Percentiles rank a stretch among this genome's conserved stretches.
Conservation (phyloP, 2,888 invertebrate species). For the Eupeodes luniger region DNA sequence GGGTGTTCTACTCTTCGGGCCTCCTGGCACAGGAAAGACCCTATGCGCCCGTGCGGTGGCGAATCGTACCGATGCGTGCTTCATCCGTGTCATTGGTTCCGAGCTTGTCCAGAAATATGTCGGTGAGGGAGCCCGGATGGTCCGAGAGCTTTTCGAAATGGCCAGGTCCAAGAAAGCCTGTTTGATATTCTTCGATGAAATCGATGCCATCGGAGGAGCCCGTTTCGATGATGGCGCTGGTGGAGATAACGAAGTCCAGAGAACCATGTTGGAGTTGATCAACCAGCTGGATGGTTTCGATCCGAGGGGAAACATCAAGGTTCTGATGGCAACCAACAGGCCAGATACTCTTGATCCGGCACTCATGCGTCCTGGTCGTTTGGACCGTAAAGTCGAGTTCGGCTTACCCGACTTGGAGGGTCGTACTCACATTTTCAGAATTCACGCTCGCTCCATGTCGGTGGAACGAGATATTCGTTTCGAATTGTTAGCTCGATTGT, state of each 20-base stretch:
- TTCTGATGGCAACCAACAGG: constrained; percentile 98
- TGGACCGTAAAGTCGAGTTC: constrained; percentile 99
- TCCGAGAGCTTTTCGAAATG: constrained; percentile 99
- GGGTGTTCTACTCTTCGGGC: constrained; percentile 98
- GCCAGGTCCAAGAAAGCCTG: constrained; percentile 99
- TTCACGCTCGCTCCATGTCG: constrained; percentile 99
- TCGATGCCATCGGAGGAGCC: constrained; percentile 99
- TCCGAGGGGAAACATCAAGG: constrained; percentile 99
- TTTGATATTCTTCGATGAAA: constrained; percentile 99
- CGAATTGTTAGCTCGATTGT: constrained; percentile 96
- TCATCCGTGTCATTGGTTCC: constrained; percentile 98
- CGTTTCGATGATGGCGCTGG: constrained; percentile 99
- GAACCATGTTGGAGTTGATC: constrained; percentile 99
- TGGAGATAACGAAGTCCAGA: constrained; percentile 98
- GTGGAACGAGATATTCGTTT: constrained; percentile 99
- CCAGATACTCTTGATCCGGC: constrained; percentile 99
- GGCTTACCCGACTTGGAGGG: constrained; percentile 98
- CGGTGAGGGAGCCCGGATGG: constrained; percentile 99
- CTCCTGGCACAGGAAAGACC: constrained; percentile 99
- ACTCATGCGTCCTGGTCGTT: constrained; percentile 97
- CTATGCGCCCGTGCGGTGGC: constrained; percentile 99
- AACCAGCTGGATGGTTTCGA: constrained; percentile 99
- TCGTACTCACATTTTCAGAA: constrained; percentile 98
- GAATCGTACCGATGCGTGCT: constrained; percentile 99
- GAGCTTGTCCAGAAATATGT: constrained; percentile 96